These are phyloP conservation scores for Nothura maculosa DNA, from an alignment of 2,797 vertebrate genomes.

Conservation along the genomic window DNA sequence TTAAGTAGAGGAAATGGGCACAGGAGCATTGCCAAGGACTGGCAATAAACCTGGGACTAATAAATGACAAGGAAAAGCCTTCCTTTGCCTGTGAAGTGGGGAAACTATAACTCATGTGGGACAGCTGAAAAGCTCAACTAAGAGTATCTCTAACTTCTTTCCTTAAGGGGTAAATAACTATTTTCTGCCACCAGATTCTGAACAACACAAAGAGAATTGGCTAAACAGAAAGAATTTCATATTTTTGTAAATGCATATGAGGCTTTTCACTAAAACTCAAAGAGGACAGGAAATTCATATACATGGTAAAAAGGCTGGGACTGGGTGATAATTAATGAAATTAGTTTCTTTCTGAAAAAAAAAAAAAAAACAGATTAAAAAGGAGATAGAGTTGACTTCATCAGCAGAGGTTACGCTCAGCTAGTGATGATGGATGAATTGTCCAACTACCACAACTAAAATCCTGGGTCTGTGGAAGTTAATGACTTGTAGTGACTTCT, in stretches of 20 bases:
- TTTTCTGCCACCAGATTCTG: not conserved
- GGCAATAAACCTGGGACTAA: not conserved
- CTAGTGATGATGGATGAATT: not conserved
- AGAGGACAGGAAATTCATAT: not conserved
- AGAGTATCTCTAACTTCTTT: not conserved
- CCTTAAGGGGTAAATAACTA: not conserved
- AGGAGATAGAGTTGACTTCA: not conserved
- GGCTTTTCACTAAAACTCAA: not conserved
- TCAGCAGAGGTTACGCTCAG: not conserved
- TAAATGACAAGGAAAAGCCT: not conserved
- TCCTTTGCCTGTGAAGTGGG: not conserved
- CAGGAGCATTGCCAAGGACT: not conserved
- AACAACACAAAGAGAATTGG: not conserved
- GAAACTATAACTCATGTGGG: not conserved
- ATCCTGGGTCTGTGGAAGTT: not conserved
- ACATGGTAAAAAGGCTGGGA: not conserved
- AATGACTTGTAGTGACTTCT: not conserved
- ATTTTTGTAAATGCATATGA: not conserved
- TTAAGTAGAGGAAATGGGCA: rapidly evolving
- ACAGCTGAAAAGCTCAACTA: not conserved
- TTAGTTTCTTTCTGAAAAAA: not conserved
- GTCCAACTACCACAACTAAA: not conserved
- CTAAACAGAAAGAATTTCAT: rapidly evolving
- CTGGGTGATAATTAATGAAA: not conserved
- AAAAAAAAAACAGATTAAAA: not conserved